These are phyloP conservation scores for Danio jaintianensis DNA, from an alignment of 2,797 vertebrate genomes.

Conservation along the genomic window DNA sequence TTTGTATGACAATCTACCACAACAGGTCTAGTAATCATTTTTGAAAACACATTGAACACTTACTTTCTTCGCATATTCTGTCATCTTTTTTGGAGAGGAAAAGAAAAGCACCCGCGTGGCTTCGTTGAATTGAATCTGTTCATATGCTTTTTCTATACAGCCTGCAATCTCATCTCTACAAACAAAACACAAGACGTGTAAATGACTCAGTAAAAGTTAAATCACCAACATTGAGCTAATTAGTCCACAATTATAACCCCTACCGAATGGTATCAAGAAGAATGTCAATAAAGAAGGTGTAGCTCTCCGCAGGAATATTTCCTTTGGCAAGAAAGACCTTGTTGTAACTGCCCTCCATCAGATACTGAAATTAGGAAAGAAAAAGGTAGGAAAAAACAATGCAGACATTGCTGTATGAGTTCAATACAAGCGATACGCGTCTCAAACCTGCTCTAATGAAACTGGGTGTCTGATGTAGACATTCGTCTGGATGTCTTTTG, in stretches of 20 bases:
- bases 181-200: slow-evolving; percentile 36
- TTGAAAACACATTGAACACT: slow-evolving; percentile 31
- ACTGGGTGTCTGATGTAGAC: slow-evolving; percentile 96
- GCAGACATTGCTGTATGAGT: background rate
- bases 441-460: slow-evolving; percentile 89
- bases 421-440: background rate
- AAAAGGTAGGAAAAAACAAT: background rate
- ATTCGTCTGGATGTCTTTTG: slow-evolving; percentile 91
- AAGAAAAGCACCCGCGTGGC: slow-evolving; percentile 93
- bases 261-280: slow-evolving; percentile 95
- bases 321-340: slow-evolving; percentile 97
- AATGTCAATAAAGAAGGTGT: slow-evolving; percentile 97
- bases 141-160: slow-evolving; percentile 94
- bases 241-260: slow-evolving; percentile 38
- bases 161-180: slow-evolving; percentile 92
- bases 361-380: slow-evolving; percentile 78
- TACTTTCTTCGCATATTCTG: slow-evolving; percentile 94
- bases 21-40: background rate
- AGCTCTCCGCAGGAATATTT: slow-evolving; percentile 95
- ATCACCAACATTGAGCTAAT: background rate
- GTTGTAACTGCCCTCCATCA: slow-evolving; percentile 99
- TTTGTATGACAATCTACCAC: background rate
- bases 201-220: background rate
- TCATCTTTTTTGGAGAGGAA: slow-evolving; percentile 91
- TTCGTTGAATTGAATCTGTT: slow-evolving; percentile 91